phyloP scores from a whole-genome alignment of 2,797 vertebrate species.

The Hydrophis major region DNA sequence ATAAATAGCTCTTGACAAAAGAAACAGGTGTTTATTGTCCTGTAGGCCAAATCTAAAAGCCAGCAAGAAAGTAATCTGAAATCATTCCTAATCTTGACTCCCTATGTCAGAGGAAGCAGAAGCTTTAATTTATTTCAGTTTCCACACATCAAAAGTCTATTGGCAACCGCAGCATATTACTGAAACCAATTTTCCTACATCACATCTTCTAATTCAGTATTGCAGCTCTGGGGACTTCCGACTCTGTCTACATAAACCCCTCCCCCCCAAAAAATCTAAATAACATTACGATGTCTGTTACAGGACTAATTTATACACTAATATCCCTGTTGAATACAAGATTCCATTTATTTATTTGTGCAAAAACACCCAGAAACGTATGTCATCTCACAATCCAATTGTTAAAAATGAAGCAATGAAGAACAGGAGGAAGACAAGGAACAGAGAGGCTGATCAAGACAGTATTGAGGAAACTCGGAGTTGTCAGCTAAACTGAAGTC shows the following conservation, averaged over 20 bases:
- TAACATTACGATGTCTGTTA: conserved; percentile 92
- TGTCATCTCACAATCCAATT: conserved; percentile 76
- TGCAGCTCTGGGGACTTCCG: conserved; percentile 93
- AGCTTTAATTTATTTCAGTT: conserved; percentile 72
- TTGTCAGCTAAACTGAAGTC: conserved; percentile 54
- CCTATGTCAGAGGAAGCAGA: conserved; percentile 69
- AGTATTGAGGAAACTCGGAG: conserved; percentile 67
- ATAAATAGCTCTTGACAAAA: conserved; percentile 52
- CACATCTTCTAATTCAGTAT: conserved; percentile 96
- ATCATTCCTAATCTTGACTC: conserved; percentile 69
- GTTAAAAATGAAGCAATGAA: conserved; percentile 61
- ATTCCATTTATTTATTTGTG: conserved; percentile 80
- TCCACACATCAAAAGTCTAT: conserved; percentile 80
- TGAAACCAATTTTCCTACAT: conserved; percentile 98
- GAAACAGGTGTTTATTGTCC: conserved; percentile 56
- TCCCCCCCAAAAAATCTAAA: conserved; percentile 82
- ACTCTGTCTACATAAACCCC: conserved; percentile 89
- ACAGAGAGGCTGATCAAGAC: conserved; percentile 68
- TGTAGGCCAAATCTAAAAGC: conserved; percentile 51
- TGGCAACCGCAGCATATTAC: conserved; percentile 90
- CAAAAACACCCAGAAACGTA: conserved; percentile 81
- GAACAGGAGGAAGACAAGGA: conserved; percentile 62
- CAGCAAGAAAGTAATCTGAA: conserved; percentile 63
- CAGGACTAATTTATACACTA: conserved; percentile 99
- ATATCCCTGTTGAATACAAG: conserved; percentile 90